Evolutionary conservation across 2,888 invertebrate species (phyloP).

Genomic region (Aphrophora alni): DNA sequence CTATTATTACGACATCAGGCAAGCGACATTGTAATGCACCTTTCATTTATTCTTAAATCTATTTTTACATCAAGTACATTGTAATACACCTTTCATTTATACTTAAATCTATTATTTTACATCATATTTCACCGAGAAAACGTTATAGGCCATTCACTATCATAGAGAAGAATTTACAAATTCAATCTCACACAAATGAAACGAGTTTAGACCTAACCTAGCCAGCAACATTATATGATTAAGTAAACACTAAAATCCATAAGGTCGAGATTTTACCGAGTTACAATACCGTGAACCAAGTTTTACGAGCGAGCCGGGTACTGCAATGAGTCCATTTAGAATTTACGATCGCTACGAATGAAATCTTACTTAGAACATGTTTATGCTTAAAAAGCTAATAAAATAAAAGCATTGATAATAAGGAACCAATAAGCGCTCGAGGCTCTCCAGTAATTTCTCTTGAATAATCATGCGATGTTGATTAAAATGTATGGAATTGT

Average conservation of each 20-base stretch:
- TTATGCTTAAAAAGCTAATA: slow-evolving; percentile 2
- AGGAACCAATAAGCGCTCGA: not conserved
- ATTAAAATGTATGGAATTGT: slow-evolving; percentile 44
- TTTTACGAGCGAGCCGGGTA: not conserved
- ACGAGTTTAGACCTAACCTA: too few species aligned
- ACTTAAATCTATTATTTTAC: too few species aligned
- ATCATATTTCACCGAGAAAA: too few species aligned
- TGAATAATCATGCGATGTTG: slow-evolving; percentile 21
- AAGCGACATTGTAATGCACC: too few species aligned
- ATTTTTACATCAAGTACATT: too few species aligned
- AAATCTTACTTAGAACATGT: slow-evolving; percentile 4
- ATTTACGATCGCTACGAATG: not conserved
- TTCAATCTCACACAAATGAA: too few species aligned
- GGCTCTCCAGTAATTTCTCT: not conserved
- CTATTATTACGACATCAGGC: too few species aligned
- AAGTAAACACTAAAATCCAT: not conserved
- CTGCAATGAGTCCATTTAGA: not conserved
- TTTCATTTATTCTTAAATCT: too few species aligned
- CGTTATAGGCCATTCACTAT: too few species aligned
- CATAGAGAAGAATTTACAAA: too few species aligned
- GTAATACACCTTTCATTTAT: too few species aligned
- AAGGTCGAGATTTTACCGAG: not conserved
- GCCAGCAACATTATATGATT: not conserved
- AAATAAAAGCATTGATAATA: not conserved
- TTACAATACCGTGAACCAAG: not conserved